These are phyloP conservation scores for Trichoplusia ni DNA, from an alignment of 1,140 invertebrate genomes.

Conservation along the genomic window DNA sequence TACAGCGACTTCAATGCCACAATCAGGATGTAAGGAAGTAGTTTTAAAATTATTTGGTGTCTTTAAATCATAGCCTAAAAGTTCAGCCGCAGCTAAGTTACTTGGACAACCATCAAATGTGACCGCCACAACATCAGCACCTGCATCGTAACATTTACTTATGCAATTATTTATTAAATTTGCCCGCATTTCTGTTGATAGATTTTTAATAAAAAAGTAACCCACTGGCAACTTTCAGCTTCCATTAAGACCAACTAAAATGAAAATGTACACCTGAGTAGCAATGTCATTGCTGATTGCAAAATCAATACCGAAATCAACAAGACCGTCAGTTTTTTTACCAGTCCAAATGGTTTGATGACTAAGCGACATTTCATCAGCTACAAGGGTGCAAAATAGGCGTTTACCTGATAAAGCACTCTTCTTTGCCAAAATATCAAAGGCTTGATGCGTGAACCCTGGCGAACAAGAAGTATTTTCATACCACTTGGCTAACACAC, in stretches of 20 bases:
- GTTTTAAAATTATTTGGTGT: constrained; percentile 39
- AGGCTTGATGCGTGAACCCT: constrained; percentile 37
- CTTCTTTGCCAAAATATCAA: constrained; percentile 34
- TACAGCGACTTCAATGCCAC: constrained; percentile 43
- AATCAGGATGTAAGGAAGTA: constrained; percentile 54
- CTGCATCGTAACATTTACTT: constrained; percentile 37
- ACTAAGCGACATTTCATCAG: constrained; percentile 38
- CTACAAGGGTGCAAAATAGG: constrained; percentile 28
- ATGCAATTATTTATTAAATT: constrained; percentile 47
- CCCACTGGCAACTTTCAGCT: background rate
- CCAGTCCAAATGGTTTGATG: constrained; percentile 24
- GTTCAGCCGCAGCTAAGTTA: constrained; percentile 34
- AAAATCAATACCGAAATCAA: constrained; percentile 20
- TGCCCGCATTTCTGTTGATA: constrained; percentile 24
- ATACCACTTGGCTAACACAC: constrained; percentile 53
- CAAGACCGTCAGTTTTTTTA: constrained; percentile 4
- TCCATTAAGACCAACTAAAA: background rate
- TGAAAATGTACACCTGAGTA: background rate
- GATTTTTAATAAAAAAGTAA: background rate
- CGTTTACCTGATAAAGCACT: constrained; percentile 12
- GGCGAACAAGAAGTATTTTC: constrained; percentile 37
- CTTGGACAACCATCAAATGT: constrained; percentile 48
- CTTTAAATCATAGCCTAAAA: constrained; percentile 36
- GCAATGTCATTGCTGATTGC: background rate
- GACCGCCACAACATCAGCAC: constrained; percentile 37